Base-by-base conservation (phyloP, 2,888 invertebrate genomes). In the Limenitis camilla region DNA sequence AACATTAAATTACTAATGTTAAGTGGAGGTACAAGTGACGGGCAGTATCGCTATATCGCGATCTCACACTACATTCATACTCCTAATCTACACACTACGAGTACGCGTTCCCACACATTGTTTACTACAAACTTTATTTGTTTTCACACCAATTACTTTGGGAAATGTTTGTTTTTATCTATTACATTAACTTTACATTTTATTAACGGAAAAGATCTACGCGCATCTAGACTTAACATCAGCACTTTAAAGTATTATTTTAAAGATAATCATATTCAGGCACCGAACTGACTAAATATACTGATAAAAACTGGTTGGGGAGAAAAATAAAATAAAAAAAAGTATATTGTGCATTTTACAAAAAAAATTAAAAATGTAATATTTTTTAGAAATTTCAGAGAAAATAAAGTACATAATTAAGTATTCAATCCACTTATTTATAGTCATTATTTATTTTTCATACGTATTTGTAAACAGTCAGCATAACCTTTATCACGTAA, bases 91-190 rank as follows among this genome's bases (percentile, higher is more conserved):
- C 40, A 30, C n/a, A n/a, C n/a, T n/a, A n/a, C n/a, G n/a, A n/a
- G n/a, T n/a, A n/a, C n/a, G 32, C 44, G 45, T 60, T 60, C 59
- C 51, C 59, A 61, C 44, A 44, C 30, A 60, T 58, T 57, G 51
- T 51, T 51, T 38, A 36, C 33, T 50, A 49, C 40, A 48, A 49
- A 50, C 52, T 55, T 58, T 59, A 56, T 56, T 50, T 51, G 43
- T 53, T 57, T 61, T 63, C 63, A 42, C 61, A 61, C 58, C 46
- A 53, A 56, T 59, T 58, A 61, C 49, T 55, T 47, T 45, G 44
- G 35, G 35, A 48, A 42, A 38, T 35, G 48, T 52, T 50, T 52
- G 48, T 52, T 49, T 30, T 50, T 53, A 52, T 55, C 55, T 55
- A 6, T 42, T 29, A 27, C 48, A 52, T 52, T 39, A 48, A 47